These are phyloP conservation scores for Mormoops blainvillei DNA, from an alignment of 2,113 vertebrate species.

Conservation along the genomic window DNA sequence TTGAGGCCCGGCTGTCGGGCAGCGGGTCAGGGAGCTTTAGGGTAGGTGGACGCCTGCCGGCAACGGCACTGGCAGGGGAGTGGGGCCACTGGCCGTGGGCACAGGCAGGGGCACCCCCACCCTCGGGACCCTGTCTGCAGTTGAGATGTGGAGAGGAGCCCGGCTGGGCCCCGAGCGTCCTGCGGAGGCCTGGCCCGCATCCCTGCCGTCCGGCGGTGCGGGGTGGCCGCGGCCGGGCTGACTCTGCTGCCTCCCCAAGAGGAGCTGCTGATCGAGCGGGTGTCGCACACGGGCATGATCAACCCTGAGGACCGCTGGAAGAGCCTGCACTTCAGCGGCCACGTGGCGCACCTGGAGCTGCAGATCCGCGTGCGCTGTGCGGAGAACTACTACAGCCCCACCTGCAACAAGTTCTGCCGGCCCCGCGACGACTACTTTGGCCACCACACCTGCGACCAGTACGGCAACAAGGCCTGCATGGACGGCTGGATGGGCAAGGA, in stretches of 20 bases:
- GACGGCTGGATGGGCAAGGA: constrained; percentile 93
- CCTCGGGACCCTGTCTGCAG: background rate
- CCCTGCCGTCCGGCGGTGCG: background rate
- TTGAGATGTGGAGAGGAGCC: rapidly evolving
- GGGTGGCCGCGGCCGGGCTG: background rate
- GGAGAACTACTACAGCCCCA: constrained; percentile 91
- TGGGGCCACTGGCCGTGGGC: background rate
- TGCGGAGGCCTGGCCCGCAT: rapidly evolving
- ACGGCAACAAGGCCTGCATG: constrained; percentile 92
- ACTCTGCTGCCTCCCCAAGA: constrained; percentile 65
- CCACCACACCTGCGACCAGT: constrained; percentile 92
- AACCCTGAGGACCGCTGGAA: constrained; percentile 92
- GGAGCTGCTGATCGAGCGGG: constrained; percentile 88
- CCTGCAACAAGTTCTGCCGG: constrained; percentile 95
- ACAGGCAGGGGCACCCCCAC: background rate
- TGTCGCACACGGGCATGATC: constrained; percentile 89
- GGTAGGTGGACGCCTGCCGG: rapidly evolving
- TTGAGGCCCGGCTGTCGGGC: rapidly evolving
- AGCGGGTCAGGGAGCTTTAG: rapidly evolving
- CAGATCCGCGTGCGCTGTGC: constrained; percentile 91
- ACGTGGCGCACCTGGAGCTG: constrained; percentile 85
- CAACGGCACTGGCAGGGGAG: background rate
- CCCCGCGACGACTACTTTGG: constrained; percentile 94
- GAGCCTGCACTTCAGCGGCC: constrained; percentile 83
- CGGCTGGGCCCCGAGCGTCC: too few relatives aligned